Evolutionary conservation across 2,888 invertebrate species (phyloP).

Genomic region (Scaptomyza parva): DNA sequence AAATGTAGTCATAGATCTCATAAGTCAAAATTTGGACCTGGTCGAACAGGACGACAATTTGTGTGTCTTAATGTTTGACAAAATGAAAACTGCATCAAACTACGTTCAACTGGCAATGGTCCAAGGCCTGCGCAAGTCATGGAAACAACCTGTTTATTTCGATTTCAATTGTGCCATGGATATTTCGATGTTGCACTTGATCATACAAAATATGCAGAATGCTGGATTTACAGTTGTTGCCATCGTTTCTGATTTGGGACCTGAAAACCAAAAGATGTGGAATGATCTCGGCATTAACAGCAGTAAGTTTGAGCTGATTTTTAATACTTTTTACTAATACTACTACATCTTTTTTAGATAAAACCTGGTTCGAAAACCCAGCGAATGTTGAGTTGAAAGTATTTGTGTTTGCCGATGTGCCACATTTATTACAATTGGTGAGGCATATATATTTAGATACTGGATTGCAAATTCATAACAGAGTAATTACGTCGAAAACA

Average conservation of each 20-base stretch:
- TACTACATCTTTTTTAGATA: background rate
- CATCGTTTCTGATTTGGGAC: background rate
- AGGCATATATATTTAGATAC: background rate
- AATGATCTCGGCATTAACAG: background rate
- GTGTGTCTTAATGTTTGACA: background rate
- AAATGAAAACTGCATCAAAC: background rate
- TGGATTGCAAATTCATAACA: background rate
- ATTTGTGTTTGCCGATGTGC: background rate
- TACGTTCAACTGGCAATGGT: background rate
- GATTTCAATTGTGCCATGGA: background rate
- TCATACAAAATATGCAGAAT: background rate
- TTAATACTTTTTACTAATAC: background rate
- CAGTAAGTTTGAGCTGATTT: background rate
- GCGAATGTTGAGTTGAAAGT: background rate
- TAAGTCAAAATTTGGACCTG: background rate
- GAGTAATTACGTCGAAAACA: background rate
- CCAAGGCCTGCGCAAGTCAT: background rate
- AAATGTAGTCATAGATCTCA: background rate
- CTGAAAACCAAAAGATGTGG: background rate
- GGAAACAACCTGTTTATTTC: constrained; percentile 3
- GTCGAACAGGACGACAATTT: background rate
- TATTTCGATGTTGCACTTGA: background rate
- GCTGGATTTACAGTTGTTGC: background rate
- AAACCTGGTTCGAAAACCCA: background rate
- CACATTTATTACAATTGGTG: background rate